phyloP scores from a whole-genome alignment of 2,113 vertebrate genomes.

The Silurus meridionalis region DNA sequence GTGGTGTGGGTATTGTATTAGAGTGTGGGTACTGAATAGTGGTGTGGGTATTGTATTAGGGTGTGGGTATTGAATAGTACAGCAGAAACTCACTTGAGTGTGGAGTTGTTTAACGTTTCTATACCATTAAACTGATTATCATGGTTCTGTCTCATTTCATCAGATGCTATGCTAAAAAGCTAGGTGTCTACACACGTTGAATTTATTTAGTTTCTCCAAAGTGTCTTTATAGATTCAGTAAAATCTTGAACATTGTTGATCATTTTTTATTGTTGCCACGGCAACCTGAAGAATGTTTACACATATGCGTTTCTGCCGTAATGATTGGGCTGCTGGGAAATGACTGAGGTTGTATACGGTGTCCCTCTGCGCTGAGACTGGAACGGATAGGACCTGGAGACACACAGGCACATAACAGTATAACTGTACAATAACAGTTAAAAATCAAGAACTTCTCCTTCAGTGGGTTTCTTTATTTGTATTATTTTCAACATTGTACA shows the following conservation, averaged over 20 bases:
- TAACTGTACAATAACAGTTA: no score
- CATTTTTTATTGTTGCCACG: not conserved
- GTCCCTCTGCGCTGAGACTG: constrained; percentile 48
- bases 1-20: no score
- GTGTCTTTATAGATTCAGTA: not conserved
- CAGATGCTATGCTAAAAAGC: not conserved
- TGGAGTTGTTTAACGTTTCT: not conserved
- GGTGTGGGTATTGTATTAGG: not conserved
- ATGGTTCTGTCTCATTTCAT: not conserved
- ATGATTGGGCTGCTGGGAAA: constrained; percentile 59
- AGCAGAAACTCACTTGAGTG: not conserved
- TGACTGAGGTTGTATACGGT: constrained; percentile 37
- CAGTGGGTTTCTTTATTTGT: no score
- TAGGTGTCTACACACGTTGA: not conserved
- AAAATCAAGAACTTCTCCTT: no score
- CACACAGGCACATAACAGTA: not conserved
- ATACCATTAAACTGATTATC: not conserved
- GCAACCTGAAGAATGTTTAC: constrained; percentile 41
- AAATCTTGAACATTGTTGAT: not conserved
- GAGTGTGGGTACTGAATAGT: not conserved
- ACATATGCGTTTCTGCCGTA: constrained; percentile 72
- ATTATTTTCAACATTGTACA: no score
- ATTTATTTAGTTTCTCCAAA: not conserved
- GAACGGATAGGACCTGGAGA: constrained; percentile 57
- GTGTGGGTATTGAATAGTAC: not conserved